Percentiles rank a stretch among this genome's conserved stretches.
These are phyloP conservation scores for Stomatorhinus ivindoensis DNA, from an alignment of 2,113 vertebrate genomes.

Conservation along the genomic window DNA sequence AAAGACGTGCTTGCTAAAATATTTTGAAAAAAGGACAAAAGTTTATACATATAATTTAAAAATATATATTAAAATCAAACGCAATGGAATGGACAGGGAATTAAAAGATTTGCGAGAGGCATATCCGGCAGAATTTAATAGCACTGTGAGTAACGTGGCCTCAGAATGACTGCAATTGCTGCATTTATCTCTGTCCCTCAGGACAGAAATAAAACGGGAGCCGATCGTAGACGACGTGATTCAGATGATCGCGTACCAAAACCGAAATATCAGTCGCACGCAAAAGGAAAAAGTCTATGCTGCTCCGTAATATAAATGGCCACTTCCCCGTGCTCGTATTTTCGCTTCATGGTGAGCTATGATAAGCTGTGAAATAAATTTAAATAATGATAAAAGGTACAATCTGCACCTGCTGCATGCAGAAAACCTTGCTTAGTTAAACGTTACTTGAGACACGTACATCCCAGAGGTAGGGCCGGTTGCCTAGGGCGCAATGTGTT, in stretches of 20 bases:
- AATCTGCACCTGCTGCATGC: not conserved
- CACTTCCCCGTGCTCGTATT: not conserved
- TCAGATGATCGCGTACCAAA: not conserved
- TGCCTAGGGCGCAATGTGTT: not conserved
- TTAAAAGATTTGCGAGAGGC: not conserved
- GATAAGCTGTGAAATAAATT: not conserved
- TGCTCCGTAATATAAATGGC: not conserved
- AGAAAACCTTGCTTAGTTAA: not conserved
- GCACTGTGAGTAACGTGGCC: not conserved
- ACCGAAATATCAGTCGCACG: not conserved
- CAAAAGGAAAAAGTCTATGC: not conserved
- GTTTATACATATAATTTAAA: not conserved
- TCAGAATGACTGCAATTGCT: not conserved
- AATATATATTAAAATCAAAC: not conserved
- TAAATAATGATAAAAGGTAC: not conserved
- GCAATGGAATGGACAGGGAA: not conserved
- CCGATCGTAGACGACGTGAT: not conserved
- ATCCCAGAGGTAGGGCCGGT: not conserved
- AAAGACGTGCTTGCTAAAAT: not conserved
- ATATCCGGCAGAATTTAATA: not conserved
- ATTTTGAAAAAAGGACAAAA: not conserved
- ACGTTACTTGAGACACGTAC: not conserved
- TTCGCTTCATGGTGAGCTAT: not conserved
- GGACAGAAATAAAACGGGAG: not conserved
- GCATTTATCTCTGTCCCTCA: constrained; percentile 1